Evolutionary conservation across 2,888 invertebrate species (phyloP), one percentile per base, ranked within the genome.

Genomic region (Diploptera punctata): DNA sequence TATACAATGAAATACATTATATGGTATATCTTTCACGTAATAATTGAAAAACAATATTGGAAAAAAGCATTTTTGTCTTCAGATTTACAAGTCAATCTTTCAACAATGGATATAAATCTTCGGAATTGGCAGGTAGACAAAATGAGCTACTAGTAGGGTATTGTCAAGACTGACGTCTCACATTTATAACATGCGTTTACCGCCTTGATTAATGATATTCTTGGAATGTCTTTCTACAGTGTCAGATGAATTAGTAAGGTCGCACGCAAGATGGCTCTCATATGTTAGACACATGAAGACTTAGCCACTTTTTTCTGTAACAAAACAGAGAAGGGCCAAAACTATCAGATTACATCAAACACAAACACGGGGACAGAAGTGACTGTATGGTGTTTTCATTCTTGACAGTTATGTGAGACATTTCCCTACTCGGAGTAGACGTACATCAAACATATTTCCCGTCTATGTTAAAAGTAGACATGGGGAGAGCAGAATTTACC

Each of bases 171-270:
- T 33, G 33, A 33, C 33, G 10, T 7, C 33, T 5, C 10, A 5
- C 5, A 5, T 7, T 33, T 33, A 33, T 7, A 5, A n/a, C 26
- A 57, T 29, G n/a, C 57, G 57, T 57, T 33, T 57, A 31, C 57
- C 29, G 65, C 44, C 9, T 19, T 70, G 70, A 70, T 70, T 70
- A 70, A 70, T 70, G 70, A 62, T 62, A 70, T 61, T 54, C 54
- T 49, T 54, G 38, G 67, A 47, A 68, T 49, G 62, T 72, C 54
- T 68, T 67, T 72, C 72, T 67, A 60, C 68, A 68, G 44, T 62
- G 72, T 68, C 68, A 62, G 38, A 72, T 49, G 61, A 72, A 72
- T 72, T 72, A 72, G 72, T 68, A 54, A 71, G 65, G 62, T 69
- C 54, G 60, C 57, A 57, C 10, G 52, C 52, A 24, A 10, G 24